Evolutionary conservation across 1,140 invertebrate genomes (phyloP).

Genomic region (Ceratitis capitata): DNA sequence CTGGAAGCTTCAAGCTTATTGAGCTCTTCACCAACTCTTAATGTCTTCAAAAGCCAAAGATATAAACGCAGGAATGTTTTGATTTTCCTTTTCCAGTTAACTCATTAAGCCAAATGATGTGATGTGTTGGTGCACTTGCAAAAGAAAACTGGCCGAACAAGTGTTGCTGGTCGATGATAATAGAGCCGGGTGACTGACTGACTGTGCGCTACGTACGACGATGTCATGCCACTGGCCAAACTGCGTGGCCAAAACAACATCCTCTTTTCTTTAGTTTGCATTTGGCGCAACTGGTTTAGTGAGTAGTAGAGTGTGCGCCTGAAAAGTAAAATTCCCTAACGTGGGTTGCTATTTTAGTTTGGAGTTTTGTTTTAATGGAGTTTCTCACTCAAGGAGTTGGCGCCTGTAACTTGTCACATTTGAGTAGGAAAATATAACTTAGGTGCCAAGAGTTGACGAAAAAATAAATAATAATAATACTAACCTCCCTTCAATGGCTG

Average conservation of each 20-base stretch:
- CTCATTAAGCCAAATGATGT: constrained; percentile 15
- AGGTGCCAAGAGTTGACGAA: too few species aligned
- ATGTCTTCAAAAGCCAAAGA: background rate
- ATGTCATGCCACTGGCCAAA: background rate
- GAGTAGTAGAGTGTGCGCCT: too few species aligned
- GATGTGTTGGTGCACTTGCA: too few species aligned
- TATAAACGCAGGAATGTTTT: constrained; percentile 8
- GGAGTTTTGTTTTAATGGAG: background rate
- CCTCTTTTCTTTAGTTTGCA: background rate
- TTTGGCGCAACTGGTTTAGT: background rate
- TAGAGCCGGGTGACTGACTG: constrained; percentile 11
- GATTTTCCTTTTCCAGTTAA: constrained; percentile 17
- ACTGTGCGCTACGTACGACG: too few species aligned
- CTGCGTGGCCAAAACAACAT: background rate
- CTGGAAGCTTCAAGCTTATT: background rate
- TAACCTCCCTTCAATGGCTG: too few species aligned
- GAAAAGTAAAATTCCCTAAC: background rate
- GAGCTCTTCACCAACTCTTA: background rate
- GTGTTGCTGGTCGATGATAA: too few species aligned
- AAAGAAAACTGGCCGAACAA: constrained; percentile 7
- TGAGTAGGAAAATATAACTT: too few species aligned
- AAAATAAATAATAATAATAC: too few species aligned
- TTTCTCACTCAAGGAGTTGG: too few species aligned
- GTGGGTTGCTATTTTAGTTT: background rate
- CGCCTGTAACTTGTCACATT: too few species aligned